These are phyloP conservation scores for Perithous albicinctus DNA, from an alignment of 2,888 invertebrate genomes.

Conservation along the genomic window DNA sequence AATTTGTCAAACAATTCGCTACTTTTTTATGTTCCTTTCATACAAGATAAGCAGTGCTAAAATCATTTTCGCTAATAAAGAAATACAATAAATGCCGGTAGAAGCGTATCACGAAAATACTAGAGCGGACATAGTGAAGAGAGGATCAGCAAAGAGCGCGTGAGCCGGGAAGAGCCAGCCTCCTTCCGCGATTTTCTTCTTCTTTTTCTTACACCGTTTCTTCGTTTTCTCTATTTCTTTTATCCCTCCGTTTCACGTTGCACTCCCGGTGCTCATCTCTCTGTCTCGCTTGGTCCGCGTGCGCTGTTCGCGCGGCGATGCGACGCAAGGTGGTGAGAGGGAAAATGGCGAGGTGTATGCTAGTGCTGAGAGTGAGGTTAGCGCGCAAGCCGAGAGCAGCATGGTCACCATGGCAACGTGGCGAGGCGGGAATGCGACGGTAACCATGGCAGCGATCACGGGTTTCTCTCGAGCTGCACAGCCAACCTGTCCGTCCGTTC, in stretches of 20 bases:
- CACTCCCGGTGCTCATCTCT: constrained; percentile 44
- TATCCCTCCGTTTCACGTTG: constrained; percentile 46
- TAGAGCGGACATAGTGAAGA: constrained; percentile 53
- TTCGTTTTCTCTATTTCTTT: constrained; percentile 52
- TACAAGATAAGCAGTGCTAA: not conserved
- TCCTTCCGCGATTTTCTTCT: constrained; percentile 31
- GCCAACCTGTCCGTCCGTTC: constrained; percentile 82
- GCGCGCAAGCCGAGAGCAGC: constrained; percentile 70
- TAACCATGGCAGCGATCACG: constrained; percentile 84
- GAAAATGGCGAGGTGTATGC: constrained; percentile 56
- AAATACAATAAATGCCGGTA: constrained; percentile 24
- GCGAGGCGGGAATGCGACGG: constrained; percentile 84
- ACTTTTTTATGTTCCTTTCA: too few relatives aligned
- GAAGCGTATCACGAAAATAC: constrained; percentile 17
- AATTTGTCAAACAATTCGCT: too few relatives aligned
- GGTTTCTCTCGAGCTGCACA: constrained; percentile 76
- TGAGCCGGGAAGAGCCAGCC: constrained; percentile 68
- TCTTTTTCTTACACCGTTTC: constrained; percentile 18
- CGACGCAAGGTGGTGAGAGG: constrained; percentile 48
- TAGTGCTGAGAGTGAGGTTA: constrained; percentile 69
- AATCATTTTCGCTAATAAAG: not conserved
- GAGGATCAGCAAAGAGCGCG: constrained; percentile 53
- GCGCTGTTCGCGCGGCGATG: constrained; percentile 43
- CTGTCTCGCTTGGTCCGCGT: constrained; percentile 57
- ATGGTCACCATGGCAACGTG: constrained; percentile 87